A percentile compares a stretch with the other conserved stretches of the same genome.
These are phyloP conservation scores for Zonotrichia leucophrys DNA, from an alignment of 2,113 vertebrate species.

Conservation along the genomic window DNA sequence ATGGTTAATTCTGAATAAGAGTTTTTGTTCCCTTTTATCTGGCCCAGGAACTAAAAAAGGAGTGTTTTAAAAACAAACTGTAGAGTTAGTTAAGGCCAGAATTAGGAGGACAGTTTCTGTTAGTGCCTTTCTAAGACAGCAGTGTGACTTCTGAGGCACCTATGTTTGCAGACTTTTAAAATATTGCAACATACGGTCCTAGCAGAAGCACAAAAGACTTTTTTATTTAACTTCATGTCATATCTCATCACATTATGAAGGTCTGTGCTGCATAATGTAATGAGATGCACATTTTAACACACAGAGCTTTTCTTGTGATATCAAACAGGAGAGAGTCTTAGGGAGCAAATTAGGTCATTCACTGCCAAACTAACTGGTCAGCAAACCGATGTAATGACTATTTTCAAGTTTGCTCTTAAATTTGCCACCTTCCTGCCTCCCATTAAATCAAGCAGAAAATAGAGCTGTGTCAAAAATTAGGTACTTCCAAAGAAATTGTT, in stretches of 20 bases:
- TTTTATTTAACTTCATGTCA: conserved; percentile 39
- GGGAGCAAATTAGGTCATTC: conserved; percentile 5
- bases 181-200: conserved; percentile 40
- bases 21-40: neutral
- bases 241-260: conserved; percentile 50
- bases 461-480: conserved; percentile 53
- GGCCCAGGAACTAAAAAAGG: neutral
- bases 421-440: conserved; percentile 20
- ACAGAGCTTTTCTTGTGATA: conserved; percentile 3
- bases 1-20: neutral
- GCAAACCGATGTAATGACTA: conserved; percentile 16
- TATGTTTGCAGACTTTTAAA: conserved; percentile 21
- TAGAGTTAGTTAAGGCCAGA: neutral
- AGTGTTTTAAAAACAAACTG: neutral
- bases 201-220: conserved; percentile 47
- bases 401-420: conserved; percentile 55
- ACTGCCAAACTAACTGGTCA: conserved; percentile 5
- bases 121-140: neutral
- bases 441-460: conserved; percentile 33
- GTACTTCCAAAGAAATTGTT: conserved; percentile 28
- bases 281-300: conserved; percentile 60
- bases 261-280: conserved; percentile 40
- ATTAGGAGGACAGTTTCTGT: neutral
- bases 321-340: neutral
- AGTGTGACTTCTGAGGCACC: neutral